Base-by-base conservation (phyloP, 2,888 invertebrate species). In the Hemistola chrysoprasaria region DNA sequence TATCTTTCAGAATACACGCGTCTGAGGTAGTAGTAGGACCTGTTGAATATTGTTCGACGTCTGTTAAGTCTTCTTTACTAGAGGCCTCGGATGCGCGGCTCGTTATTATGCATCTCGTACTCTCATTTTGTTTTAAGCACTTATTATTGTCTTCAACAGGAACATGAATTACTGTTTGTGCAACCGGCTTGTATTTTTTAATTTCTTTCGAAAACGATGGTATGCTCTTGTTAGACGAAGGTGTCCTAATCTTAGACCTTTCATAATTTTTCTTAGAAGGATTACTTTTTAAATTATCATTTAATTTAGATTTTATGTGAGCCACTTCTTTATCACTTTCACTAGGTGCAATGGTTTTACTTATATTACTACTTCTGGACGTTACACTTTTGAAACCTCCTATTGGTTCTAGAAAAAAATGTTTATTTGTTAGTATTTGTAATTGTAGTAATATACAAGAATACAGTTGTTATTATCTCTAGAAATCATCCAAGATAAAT, bases 121-220 rank as follows among this genome's bases (percentile, higher is more conserved):
- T 28, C 16, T 47, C 29, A 38, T 52, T 46, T 11, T 35, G 35
- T 43, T 60, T n/a, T n/a, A n/a, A n/a, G n/a, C n/a, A n/a, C n/a
- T n/a, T 65, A 7, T 47, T 38, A 24, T 65, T 68, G 3, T 63
- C 56, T 22, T 78, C 77, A 21, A 78, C 51, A 8, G 83, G 84
- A 2, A 83, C 78, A 50, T 62, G 70, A 55, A 82, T 78, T 8
- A 75, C 50, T 16, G 66, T 56, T 7, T 68, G 21, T 7, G 65
- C 61, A 39, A 66, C 76, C 6, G 45, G 49, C 50, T 63, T 71
- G 4, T 16, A 16, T 8, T 30, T 49, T 30, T 56, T 54, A 3
- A 66, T 53, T 39, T 74, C 67, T 56, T 65, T 71, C 1, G 59
- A 30, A 22, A 66, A 36, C 21, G 52, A 45, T 8, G 45, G 36